These are phyloP conservation scores for Dynastes grantii DNA, from an alignment of 2,888 invertebrate species.

Conservation along the genomic window DNA sequence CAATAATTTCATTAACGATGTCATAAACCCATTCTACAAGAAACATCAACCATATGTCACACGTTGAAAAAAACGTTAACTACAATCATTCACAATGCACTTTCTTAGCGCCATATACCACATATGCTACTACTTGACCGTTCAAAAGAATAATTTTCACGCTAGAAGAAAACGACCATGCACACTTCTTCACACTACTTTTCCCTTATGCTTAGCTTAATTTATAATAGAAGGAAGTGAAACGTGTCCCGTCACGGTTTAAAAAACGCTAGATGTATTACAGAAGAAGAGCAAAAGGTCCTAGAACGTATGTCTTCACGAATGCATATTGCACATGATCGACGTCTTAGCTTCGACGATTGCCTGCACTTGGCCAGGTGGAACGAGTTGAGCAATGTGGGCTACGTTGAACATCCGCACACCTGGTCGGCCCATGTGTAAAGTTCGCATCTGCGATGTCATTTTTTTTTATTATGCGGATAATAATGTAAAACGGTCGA, in stretches of 20 bases:
- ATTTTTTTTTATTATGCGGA: constrained; percentile 20
- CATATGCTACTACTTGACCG: constrained; percentile 14
- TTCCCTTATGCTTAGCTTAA: not conserved
- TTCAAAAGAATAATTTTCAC: constrained; percentile 28
- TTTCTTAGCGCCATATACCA: constrained; percentile 27
- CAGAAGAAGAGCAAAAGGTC: not conserved
- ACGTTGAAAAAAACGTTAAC: constrained; percentile 13
- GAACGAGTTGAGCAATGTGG: constrained; percentile 37
- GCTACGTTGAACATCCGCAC: constrained; percentile 35
- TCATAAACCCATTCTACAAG: not conserved
- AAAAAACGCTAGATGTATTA: not conserved
- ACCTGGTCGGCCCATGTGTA: constrained; percentile 25
- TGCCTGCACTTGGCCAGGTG: constrained; percentile 39
- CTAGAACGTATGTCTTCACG: not conserved
- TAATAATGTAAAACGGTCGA: constrained; percentile 13
- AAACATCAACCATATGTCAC: constrained; percentile 26
- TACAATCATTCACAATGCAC: not conserved
- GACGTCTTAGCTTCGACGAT: not conserved
- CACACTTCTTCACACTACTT: not conserved
- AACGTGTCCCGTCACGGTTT: not conserved
- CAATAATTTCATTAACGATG: too few species aligned
- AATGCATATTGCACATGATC: constrained; percentile 13
- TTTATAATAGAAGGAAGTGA: constrained; percentile 15
- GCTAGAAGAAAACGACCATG: constrained; percentile 17
- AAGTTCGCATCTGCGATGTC: constrained; percentile 36